phyloP scores from a whole-genome alignment of 2,888 invertebrate genomes.

The Zaprionus obscuricornis region DNA sequence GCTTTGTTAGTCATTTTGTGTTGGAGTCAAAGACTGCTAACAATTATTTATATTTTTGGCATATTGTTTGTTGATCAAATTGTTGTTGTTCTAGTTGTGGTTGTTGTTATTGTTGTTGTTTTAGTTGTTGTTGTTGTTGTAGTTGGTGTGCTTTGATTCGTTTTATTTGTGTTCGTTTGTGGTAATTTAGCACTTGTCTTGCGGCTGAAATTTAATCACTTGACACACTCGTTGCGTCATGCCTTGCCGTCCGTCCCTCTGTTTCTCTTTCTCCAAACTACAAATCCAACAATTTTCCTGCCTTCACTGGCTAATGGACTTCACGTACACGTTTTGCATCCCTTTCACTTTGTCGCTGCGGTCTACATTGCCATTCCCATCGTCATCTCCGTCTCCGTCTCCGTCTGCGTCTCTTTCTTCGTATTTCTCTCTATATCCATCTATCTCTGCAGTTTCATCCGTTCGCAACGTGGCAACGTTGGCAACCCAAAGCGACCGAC shows the following conservation, averaged over 20 bases:
- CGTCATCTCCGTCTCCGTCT: too few species aligned
- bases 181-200: conserved; percentile 68
- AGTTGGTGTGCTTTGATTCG: conserved; percentile 44
- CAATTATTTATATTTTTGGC: too few species aligned
- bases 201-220: conserved; percentile 64
- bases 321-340: conserved; percentile 10
- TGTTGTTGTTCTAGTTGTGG: too few species aligned
- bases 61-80: too few species aligned
- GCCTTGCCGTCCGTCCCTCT: background rate
- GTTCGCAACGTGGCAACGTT: conserved; percentile 29
- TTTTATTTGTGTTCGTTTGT: conserved; percentile 32
- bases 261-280: too few species aligned
- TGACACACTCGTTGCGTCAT: conserved; percentile 22
- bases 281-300: too few species aligned
- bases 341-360: conserved; percentile 24
- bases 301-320: too few species aligned
- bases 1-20: too few species aligned
- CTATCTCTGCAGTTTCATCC: conserved; percentile 30
- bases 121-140: conserved; percentile 17
- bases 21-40: too few species aligned
- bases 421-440: conserved; percentile 34
- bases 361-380: too few species aligned
- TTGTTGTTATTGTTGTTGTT: too few species aligned
- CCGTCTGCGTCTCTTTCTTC: too few species aligned
- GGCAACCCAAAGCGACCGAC: conserved; percentile 40